Evolutionary conservation across 2,797 vertebrate species (phyloP), one percentile per base, ranked within the genome.

Genomic region (Lerista edwardsae): DNA sequence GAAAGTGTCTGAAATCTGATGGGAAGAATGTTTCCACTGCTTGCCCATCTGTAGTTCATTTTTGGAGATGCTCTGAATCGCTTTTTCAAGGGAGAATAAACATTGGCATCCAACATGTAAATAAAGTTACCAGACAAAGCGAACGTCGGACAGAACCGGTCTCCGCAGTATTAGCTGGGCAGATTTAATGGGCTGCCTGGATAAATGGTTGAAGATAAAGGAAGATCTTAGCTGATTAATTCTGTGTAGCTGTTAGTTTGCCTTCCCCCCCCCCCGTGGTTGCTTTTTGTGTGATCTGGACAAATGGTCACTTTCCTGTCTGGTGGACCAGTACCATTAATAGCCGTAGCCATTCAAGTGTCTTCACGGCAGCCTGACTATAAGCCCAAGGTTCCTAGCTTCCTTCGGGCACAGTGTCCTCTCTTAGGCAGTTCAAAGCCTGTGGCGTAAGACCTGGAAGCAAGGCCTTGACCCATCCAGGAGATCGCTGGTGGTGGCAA

Each of bases 31-130:
- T 93, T 91, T 87, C 74, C 85, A 80, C 82, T 86, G 80, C 92
- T 91, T 88, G 92, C 89, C 92, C 91, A 95, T 94, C 92, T 94
- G 93, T 91, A 91, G 87, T 93, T 93, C 91, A 94, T 94, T 94
- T n/a, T 93, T 87, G 81, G 91, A 94, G 90, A 91, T 67, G 2
- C 80, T 83, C 90, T 91, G 92, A 93, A 94, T 93, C 81, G 80
- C 90, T 90, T 92, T 92, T 90, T 90, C 92, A 93, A 93, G 93
- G 90, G 90, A 92, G 89, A 82, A 94, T 95, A 95, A 95, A 95
- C 93, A 94, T 88, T 94, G 94, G 92, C 94, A 92, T 94, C 86
- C 79, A 91, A 91, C 90, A 91, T 93, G 90, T 94, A 95, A 95
- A 95, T 94, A 95, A 90, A 93, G 89, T 91, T 89, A 92, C 87